phyloP scores from a whole-genome alignment of 2,797 vertebrate genomes.

The Euthynnus affinis region DNA sequence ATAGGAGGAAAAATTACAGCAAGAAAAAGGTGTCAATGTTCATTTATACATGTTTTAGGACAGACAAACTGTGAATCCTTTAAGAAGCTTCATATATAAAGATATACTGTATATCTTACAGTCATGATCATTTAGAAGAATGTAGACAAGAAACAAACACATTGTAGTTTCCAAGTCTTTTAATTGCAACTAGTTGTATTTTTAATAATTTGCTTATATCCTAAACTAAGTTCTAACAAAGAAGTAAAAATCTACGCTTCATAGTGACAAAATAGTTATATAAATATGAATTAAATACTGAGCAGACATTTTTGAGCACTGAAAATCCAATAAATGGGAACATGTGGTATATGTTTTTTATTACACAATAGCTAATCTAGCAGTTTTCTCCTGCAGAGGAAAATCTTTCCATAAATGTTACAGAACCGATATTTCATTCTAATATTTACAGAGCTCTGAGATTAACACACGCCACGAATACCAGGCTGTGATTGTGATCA shows the following conservation, averaged over 20 bases:
- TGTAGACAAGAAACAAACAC: conserved; percentile 42
- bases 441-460: conserved; percentile 73
- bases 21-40: not conserved
- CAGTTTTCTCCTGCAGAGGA: conserved; percentile 54
- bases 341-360: conserved; percentile 68
- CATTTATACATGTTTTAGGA: too few relatives aligned
- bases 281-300: conserved; percentile 81
- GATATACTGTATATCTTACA: too few relatives aligned
- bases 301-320: conserved; percentile 67
- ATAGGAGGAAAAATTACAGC: too few relatives aligned
- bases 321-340: conserved; percentile 69
- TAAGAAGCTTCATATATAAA: too few relatives aligned
- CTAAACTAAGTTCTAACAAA: conserved; percentile 75
- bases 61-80: too few relatives aligned
- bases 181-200: conserved; percentile 70
- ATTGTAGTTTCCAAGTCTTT: conserved; percentile 57
- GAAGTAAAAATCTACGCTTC: conserved; percentile 78
- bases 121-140: conserved; percentile 6
- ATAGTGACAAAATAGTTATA: conserved; percentile 81
- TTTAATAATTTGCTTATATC: conserved; percentile 65
- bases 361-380: conserved; percentile 74
- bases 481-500: conserved; percentile 44
- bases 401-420: conserved; percentile 51
- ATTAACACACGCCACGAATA: conserved; percentile 51
- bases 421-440: conserved; percentile 42